phyloP scores from a whole-genome alignment of 2,113 vertebrate genomes.

The Sus scrofa region T2T-Sscrofa CM000812.6:256234001-256234500 shows the following conservation, averaged over 20 bases:
- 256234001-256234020: no score
- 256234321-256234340: background rate
- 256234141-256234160: background rate
- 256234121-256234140: background rate
- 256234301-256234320: background rate
- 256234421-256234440: no score
- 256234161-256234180: background rate
- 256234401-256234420: no score
- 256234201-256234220: accelerated
- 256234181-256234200: background rate
- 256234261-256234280: background rate
- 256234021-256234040: no score
- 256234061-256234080: background rate
- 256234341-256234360: no score
- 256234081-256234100: accelerated
- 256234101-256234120: background rate
- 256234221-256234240: accelerated
- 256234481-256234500: no score
- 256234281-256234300: background rate
- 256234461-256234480: no score
- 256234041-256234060: background rate
- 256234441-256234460: no score
- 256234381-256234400: no score
- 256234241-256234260: background rate
- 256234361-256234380: no score